These are phyloP conservation scores for Cydia amplana DNA, from an alignment of 1,140 invertebrate genomes.

Conservation along the genomic window DNA sequence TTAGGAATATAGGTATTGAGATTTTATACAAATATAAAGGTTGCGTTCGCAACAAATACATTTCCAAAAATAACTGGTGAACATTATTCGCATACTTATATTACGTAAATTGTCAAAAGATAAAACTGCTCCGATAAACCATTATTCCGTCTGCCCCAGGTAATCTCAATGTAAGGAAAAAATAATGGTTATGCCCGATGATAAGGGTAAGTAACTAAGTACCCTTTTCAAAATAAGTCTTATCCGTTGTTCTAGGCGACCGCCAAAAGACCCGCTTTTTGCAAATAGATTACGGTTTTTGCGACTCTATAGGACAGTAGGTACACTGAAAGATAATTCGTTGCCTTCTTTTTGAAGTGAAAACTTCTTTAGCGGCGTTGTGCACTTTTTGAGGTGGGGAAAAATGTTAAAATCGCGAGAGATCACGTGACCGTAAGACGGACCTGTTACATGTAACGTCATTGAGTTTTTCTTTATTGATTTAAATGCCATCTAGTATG, in stretches of 20 bases:
- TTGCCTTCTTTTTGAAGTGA: too few relatives aligned
- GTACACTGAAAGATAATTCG: too few relatives aligned
- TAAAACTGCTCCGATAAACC: neutral
- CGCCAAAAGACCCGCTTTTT: neutral
- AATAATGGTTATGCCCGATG: neutral
- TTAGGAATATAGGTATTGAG: too few relatives aligned
- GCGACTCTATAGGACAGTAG: too few relatives aligned
- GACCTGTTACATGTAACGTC: too few relatives aligned
- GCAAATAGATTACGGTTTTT: neutral
- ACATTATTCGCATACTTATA: neutral
- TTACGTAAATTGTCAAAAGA: slow-evolving; percentile 12
- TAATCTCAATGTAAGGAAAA: neutral
- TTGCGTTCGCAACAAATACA: neutral
- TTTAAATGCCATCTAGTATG: too few relatives aligned
- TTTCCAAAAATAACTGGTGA: neutral
- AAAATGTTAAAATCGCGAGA: too few relatives aligned
- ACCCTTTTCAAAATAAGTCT: neutral
- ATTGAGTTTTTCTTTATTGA: too few relatives aligned
- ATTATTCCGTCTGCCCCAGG: neutral
- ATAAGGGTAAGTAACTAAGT: slow-evolving; percentile 5
- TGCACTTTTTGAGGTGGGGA: too few relatives aligned
- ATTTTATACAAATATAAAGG: too few relatives aligned
- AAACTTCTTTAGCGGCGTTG: too few relatives aligned
- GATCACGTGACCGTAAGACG: too few relatives aligned
- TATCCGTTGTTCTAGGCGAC: neutral